Conservation (phyloP, 2,113 vertebrate species). For the Orcinus orca region DNA sequence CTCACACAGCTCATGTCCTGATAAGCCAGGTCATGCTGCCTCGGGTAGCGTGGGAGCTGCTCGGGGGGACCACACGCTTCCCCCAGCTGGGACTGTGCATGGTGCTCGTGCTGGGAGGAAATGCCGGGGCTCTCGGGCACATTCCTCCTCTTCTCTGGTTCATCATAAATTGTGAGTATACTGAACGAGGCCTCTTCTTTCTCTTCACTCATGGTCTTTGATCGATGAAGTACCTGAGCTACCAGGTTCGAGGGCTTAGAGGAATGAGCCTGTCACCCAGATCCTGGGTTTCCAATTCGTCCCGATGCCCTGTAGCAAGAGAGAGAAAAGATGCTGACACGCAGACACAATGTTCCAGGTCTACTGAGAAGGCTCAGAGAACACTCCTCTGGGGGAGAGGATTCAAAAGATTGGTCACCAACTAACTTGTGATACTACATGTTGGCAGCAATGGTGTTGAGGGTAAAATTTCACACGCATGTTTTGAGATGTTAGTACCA, state of each 20-base stretch:
- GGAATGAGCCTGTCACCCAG: neutral
- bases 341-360: accelerated
- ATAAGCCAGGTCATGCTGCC: neutral
- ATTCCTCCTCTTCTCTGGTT: neutral
- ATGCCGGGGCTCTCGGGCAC: neutral
- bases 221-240: neutral
- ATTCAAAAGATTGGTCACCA: neutral
- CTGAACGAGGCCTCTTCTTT: neutral
- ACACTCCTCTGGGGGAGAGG: neutral
- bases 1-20: neutral
- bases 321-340: neutral
- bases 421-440: neutral
- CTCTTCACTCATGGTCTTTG: constrained; percentile 29
- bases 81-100: neutral
- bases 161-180: constrained; percentile 1
- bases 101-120: neutral
- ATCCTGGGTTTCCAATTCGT: neutral
- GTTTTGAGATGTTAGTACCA: neutral
- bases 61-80: accelerated
- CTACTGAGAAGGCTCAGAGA: neutral
- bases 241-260: neutral
- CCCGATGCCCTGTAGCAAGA: neutral
- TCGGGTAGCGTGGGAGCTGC: neutral
- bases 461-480: neutral
- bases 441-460: neutral